phyloP scores from a whole-genome alignment of 2,113 vertebrate genomes.

The Pelodiscus sinensis region DNA sequence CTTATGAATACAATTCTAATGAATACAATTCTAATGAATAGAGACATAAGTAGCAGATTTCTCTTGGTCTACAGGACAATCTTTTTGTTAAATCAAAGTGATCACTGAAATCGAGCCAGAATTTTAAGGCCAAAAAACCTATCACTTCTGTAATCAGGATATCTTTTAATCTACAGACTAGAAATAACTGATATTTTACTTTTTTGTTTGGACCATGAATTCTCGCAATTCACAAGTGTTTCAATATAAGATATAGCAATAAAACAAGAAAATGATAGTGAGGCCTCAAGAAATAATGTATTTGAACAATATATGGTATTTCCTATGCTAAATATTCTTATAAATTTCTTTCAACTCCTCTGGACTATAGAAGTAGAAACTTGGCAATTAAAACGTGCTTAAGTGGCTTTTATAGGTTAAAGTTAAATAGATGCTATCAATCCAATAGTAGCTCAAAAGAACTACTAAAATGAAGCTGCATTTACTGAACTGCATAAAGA shows the following conservation, averaged over 20 bases:
- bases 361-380: neutral
- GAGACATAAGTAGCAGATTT: accelerated
- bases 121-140: neutral
- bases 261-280: neutral
- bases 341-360: neutral
- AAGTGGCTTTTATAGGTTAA: neutral
- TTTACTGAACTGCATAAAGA: neutral
- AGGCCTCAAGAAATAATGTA: neutral
- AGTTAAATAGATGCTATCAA: neutral
- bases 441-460: neutral
- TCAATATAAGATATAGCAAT: neutral
- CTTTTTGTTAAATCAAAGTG: neutral
- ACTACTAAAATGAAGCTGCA: neutral
- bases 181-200: neutral
- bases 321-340: neutral
- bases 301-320: neutral
- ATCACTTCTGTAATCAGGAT: neutral
- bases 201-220: neutral
- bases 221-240: neutral
- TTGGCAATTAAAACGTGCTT: neutral
- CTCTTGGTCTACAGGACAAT: neutral
- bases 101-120: neutral
- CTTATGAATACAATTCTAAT: no score
- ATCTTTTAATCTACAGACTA: neutral
- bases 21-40: neutral